phyloP scores from a whole-genome alignment of 2,113 vertebrate genomes.

The Zapus hudsonius region DNA sequence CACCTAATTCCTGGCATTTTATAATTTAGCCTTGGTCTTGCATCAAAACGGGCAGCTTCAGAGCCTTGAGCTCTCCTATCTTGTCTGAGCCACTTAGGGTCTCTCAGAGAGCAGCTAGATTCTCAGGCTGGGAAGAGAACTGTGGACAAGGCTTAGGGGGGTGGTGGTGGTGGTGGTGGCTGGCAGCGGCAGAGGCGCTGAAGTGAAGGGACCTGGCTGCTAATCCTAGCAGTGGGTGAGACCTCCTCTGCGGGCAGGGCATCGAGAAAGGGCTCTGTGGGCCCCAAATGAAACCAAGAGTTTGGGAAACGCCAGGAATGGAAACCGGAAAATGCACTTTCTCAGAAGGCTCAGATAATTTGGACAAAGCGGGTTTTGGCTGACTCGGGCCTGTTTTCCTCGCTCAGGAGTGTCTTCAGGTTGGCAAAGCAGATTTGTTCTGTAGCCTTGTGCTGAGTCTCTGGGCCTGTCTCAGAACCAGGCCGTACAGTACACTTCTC shows the following conservation, averaged over 20 bases:
- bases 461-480: conserved; percentile 57
- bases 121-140: not conserved
- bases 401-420: not conserved
- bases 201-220: not conserved
- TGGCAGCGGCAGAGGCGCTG: not conserved
- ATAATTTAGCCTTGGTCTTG: not conserved
- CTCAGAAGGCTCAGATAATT: conserved; percentile 61
- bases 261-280: not conserved
- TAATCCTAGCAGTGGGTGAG: conserved; percentile 33
- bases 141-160: not conserved
- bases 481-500: conserved; percentile 6
- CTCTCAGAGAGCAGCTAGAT: too few species aligned
- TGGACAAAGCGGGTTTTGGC: conserved; percentile 81
- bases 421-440: not conserved
- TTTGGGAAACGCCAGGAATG: conserved; percentile 51
- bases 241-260: not conserved
- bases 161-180: too few species aligned
- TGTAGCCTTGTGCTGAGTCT: not conserved
- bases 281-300: conserved; percentile 45
- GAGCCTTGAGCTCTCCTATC: not conserved
- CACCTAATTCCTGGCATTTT: conserved; percentile 38
- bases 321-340: conserved; percentile 68
- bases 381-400: conserved; percentile 63
- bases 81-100: too few species aligned
- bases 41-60: not conserved